Conservation (phyloP, 1,140 invertebrate species). For the Meteorus sp. region DNA sequence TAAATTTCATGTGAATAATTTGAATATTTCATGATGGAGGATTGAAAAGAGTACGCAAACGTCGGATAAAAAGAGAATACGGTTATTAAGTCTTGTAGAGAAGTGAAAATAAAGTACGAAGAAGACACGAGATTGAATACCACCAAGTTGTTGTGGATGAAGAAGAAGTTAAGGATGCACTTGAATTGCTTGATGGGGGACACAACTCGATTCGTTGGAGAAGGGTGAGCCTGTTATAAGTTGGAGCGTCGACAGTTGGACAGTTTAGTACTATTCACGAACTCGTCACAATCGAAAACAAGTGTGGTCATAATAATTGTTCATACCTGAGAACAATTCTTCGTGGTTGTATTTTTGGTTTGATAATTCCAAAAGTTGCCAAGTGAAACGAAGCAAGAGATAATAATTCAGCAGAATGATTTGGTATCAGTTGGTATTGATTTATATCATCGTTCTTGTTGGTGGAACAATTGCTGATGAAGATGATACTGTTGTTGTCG, state of each 20-base stretch:
- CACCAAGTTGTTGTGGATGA: constrained; percentile 28
- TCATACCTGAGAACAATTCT: not conserved
- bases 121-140: not conserved
- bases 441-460: constrained; percentile 25
- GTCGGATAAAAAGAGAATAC: not conserved
- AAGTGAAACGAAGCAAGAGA: too few relatives aligned
- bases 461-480: constrained; percentile 23
- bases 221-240: constrained; percentile 59
- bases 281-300: not conserved
- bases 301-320: too few relatives aligned
- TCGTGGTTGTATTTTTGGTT: constrained; percentile 4
- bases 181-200: too few relatives aligned
- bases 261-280: constrained; percentile 40
- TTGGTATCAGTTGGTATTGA: not conserved
- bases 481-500: constrained; percentile 41
- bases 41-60: not conserved
- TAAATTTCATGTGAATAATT: constrained; percentile 25
- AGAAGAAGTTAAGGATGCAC: constrained; percentile 29
- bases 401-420: too few relatives aligned
- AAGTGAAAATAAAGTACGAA: not conserved
- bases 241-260: constrained; percentile 49
- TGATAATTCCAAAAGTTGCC: not conserved
- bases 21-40: constrained; percentile 26
- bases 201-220: constrained; percentile 35
- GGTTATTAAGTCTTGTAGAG: not conserved